These are phyloP conservation scores for Nemoura dubitans DNA, from an alignment of 2,888 invertebrate species.

Conservation along the genomic window DNA sequence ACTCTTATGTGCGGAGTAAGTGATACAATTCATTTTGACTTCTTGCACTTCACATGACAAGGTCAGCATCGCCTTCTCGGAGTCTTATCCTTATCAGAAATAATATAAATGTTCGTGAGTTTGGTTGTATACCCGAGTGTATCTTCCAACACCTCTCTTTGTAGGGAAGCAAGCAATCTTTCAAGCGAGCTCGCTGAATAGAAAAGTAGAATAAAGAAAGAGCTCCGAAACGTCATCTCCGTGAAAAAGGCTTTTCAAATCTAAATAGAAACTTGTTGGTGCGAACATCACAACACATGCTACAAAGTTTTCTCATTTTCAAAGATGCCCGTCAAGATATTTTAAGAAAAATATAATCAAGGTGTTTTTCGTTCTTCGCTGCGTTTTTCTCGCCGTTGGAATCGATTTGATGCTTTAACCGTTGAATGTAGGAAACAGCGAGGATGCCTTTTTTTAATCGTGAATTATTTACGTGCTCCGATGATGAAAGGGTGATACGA, in stretches of 20 bases:
- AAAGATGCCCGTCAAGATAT: conserved; percentile 25
- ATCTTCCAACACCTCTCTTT: conserved; percentile 5
- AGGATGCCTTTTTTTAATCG: neutral
- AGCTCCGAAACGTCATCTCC: conserved; percentile 22
- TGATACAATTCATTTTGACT: too few species aligned
- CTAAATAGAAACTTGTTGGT: conserved; percentile 33
- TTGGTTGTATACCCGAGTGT: neutral
- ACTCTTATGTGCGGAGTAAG: too few species aligned
- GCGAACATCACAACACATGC: conserved; percentile 23
- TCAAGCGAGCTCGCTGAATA: conserved; percentile 3
- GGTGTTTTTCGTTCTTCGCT: conserved; percentile 5
- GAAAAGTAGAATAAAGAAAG: conserved; percentile 9
- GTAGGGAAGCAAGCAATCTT: conserved; percentile 20
- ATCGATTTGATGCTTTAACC: conserved; percentile 29
- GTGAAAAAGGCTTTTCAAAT: conserved; percentile 29
- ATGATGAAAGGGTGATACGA: conserved; percentile 12
- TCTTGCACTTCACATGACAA: neutral
- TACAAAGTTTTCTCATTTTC: conserved; percentile 27
- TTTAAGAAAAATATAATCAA: conserved; percentile 19
- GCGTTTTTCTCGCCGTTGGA: neutral
- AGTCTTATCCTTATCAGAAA: neutral
- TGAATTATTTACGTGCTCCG: neutral
- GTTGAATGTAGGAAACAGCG: conserved; percentile 14
- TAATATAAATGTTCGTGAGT: neutral
- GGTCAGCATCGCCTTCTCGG: neutral